Base-by-base conservation (phyloP, 2,797 vertebrate genomes). In the Rhyacichthys aspro region DNA sequence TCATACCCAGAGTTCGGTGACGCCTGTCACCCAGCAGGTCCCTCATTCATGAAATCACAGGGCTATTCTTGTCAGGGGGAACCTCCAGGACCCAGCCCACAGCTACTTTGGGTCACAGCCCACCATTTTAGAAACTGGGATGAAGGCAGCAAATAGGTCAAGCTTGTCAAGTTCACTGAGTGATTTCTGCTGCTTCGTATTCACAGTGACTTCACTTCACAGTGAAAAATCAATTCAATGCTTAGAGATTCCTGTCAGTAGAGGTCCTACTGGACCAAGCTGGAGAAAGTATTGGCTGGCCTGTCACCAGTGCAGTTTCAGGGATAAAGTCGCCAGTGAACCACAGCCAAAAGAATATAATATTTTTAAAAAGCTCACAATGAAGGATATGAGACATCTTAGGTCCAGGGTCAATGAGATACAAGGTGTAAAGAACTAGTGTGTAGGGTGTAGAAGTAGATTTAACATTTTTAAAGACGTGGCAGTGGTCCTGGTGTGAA, bases 221-320 rank as follows among this genome's bases (percentile, higher is more conserved):
- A n/a, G 73, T 74, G 23, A 45, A 19, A 60, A 80, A 81, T 70
- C 58, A 55, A 15, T n/a, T 55, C n/a, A 76, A 56, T 65, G 69
- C 36, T 47, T 28, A 50, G 32, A 62, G 45, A 60, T 54, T 69
- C 1, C 14, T 65, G 57, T 72, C 55, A 76, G 57, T 61, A 37
- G 60, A 33, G 43, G 41, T 45, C 74, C 55, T 68, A 33, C 50
- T 66, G 64, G 76, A 73, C 56, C 17, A n/a, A 79, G 68, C 75
- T 86, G 64, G 86, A 81, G 87, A 92, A 90, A 90, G 55, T 87
- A 77, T 86, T 89, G 75, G 80, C 80, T 79, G 83, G 72, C 82
- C 87, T 88, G 89, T 86, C 87, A 92, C 79, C 56, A 76, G 89
- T 92, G 89, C 64, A 81, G 76, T 68, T 68, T 63, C 70, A 63